These are phyloP conservation scores for Pseudochromis fuscus DNA, from an alignment of 2,797 vertebrate genomes.

Conservation along the genomic window DNA sequence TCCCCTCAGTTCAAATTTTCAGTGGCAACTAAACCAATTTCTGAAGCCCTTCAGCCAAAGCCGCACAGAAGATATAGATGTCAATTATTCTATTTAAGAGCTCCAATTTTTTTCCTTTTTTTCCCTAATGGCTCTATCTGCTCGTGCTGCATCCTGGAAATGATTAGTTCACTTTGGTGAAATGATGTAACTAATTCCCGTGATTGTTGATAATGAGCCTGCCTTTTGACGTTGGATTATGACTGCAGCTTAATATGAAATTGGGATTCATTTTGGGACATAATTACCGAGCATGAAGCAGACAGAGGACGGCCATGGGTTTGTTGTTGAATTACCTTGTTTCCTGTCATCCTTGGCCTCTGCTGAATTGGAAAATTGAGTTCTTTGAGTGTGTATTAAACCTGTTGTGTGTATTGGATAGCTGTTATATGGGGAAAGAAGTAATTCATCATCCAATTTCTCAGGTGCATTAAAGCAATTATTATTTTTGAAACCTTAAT, in stretches of 20 bases:
- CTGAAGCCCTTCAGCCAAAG: conserved; percentile 78
- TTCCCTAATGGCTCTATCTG: conserved; percentile 96
- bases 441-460: conserved; percentile 57
- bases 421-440: conserved; percentile 80
- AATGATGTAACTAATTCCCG: conserved; percentile 97
- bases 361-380: conserved; percentile 95
- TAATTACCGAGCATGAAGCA: conserved; percentile 90
- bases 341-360: conserved; percentile 94
- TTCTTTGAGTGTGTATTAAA: conserved; percentile 89
- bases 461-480: conserved; percentile 47
- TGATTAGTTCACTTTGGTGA: conserved; percentile 96
- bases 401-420: conserved; percentile 80
- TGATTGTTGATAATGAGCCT: conserved; percentile 96
- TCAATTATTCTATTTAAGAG: conserved; percentile 98
- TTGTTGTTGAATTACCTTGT: conserved; percentile 94
- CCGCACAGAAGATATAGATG: conserved; percentile 92
- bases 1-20: conserved; percentile 64
- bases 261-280: conserved; percentile 89
- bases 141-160: conserved; percentile 96
- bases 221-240: conserved; percentile 93
- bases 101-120: conserved; percentile 89
- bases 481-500: conserved; percentile 14
- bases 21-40: conserved; percentile 70
- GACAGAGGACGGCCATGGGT: conserved; percentile 82
- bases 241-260: conserved; percentile 96